These are phyloP conservation scores for Lacerta agilis DNA, from an alignment of 2,797 vertebrate genomes.

Conservation along the genomic window DNA sequence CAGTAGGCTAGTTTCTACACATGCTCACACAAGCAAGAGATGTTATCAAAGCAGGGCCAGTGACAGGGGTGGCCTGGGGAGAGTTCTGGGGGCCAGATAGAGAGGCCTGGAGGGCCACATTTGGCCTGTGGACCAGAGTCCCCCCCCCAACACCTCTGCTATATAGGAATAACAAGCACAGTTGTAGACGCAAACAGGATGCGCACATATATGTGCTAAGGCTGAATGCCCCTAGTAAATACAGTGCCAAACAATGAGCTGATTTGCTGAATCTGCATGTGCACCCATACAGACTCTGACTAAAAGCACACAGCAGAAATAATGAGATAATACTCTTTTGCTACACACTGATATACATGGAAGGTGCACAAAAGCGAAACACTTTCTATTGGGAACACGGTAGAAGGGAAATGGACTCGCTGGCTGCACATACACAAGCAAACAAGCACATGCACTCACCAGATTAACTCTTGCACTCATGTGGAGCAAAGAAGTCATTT, in stretches of 20 bases:
- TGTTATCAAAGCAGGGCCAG: too few species aligned
- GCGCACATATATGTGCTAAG: neutral
- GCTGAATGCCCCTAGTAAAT: neutral
- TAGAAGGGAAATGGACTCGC: neutral
- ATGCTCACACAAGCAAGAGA: too few species aligned
- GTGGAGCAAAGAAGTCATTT: neutral
- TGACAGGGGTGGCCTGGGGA: too few species aligned
- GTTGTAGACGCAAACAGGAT: neutral
- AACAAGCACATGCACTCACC: neutral
- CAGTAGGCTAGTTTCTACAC: too few species aligned
- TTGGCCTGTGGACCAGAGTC: too few species aligned
- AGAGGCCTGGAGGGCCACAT: too few species aligned
- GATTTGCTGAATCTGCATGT: neutral
- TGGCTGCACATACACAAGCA: neutral
- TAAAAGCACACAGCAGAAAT: neutral
- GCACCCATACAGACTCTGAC: neutral
- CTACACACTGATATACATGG: neutral
- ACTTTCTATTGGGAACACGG: neutral
- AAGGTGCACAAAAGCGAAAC: neutral
- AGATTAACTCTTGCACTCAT: neutral
- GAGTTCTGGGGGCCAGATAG: too few species aligned
- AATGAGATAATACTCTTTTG: neutral
- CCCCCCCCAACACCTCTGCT: neutral
- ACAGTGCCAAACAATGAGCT: neutral
- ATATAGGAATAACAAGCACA: neutral